These are phyloP conservation scores for Corvus hawaiiensis DNA, from an alignment of 2,113 vertebrate species.

Conservation along the genomic window DNA sequence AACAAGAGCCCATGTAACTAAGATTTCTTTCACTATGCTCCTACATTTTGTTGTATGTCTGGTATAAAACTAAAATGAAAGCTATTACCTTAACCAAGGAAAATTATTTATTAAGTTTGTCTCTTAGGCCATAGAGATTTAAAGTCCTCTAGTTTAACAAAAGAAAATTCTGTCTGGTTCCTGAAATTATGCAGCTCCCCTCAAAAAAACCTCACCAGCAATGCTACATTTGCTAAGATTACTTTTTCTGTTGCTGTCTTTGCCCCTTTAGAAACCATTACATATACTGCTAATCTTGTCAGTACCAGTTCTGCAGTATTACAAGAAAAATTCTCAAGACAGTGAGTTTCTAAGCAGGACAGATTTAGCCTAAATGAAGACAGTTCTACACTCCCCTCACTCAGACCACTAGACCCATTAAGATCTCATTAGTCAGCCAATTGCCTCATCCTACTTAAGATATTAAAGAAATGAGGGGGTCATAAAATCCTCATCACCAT, in stretches of 20 bases:
- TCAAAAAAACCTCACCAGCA: not conserved
- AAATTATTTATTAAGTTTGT: not conserved
- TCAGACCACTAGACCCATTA: slow-evolving; percentile 39
- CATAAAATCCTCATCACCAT: slow-evolving; percentile 52
- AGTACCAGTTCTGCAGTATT: not conserved
- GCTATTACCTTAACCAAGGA: not conserved
- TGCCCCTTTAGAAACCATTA: not conserved
- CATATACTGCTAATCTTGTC: not conserved
- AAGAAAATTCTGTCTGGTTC: not conserved
- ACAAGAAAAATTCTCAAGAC: not conserved
- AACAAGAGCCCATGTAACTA: not conserved
- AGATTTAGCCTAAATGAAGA: slow-evolving; percentile 16
- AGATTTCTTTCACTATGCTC: not conserved
- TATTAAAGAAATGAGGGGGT: slow-evolving; percentile 46
- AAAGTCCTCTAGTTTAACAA: not conserved
- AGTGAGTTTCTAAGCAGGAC: not conserved
- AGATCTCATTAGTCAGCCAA: slow-evolving; percentile 48
- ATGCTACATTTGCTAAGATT: not conserved
- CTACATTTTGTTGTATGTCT: not conserved
- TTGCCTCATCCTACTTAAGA: slow-evolving; percentile 40
- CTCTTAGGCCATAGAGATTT: not conserved
- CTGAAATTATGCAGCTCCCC: not conserved
- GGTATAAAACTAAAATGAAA: not conserved
- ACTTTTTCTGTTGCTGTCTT: not conserved
- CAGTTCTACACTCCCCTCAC: not conserved